Evolutionary conservation across 2,113 vertebrate species (phyloP).

Genomic region (Pipra filicauda): DNA sequence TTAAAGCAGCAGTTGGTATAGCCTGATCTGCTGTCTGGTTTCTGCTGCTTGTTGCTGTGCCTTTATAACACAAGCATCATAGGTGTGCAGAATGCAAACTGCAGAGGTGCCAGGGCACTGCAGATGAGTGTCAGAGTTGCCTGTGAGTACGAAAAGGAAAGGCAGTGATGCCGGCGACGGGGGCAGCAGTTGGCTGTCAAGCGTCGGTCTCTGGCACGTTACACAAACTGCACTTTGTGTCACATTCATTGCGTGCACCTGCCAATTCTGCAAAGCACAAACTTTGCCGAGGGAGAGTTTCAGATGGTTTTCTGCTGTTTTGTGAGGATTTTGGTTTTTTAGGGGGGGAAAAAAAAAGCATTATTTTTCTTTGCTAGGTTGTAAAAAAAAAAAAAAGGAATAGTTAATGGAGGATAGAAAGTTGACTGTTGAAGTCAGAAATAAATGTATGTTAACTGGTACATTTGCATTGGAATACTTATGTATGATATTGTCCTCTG

Average conservation of each 20-base stretch:
- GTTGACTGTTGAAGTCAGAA: not conserved
- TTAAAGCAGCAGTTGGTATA: not conserved
- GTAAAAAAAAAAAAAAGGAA: not conserved
- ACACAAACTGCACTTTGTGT: not conserved
- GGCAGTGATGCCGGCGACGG: accelerated
- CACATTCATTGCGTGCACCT: not conserved
- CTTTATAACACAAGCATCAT: not conserved
- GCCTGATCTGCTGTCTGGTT: not conserved
- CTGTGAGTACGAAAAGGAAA: not conserved
- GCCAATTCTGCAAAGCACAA: not conserved
- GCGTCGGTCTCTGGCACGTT: accelerated
- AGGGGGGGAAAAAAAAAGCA: not conserved
- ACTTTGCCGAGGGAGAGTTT: not conserved
- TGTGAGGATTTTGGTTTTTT: not conserved
- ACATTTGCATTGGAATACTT: accelerated
- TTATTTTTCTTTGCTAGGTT: not conserved
- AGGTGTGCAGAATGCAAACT: not conserved
- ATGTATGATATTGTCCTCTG: not conserved
- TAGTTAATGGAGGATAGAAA: not conserved
- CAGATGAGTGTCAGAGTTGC: not conserved
- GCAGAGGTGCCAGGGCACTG: not conserved
- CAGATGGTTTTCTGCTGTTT: not conserved
- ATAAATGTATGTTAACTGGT: not conserved
- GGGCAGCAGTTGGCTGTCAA: not conserved
- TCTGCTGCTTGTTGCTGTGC: not conserved